These are phyloP conservation scores for Diarsia brunnea DNA, from an alignment of 2,888 invertebrate genomes.

Conservation along the genomic window DNA sequence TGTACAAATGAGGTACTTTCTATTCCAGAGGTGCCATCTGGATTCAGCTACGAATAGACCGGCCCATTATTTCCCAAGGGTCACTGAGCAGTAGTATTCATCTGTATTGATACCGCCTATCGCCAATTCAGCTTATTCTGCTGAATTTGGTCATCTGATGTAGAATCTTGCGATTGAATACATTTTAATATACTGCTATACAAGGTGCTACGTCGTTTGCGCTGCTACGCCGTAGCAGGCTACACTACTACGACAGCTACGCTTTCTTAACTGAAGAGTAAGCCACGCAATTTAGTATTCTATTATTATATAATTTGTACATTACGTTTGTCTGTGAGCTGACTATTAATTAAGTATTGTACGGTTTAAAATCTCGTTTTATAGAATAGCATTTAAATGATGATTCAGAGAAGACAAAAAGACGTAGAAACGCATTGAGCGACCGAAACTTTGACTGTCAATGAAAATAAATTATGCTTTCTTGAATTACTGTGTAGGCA, in stretches of 20 bases:
- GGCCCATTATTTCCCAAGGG: constrained; percentile 59
- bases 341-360: not conserved
- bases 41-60: constrained; percentile 45
- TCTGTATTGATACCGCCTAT: constrained; percentile 59
- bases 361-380: no score
- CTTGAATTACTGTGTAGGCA: not conserved
- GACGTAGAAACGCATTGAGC: not conserved
- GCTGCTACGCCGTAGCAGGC: constrained; percentile 51
- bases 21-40: constrained; percentile 50
- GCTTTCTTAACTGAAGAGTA: not conserved
- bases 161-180: constrained; percentile 24
- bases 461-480: constrained; percentile 1
- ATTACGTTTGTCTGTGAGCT: not conserved
- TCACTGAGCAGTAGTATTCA: constrained; percentile 51
- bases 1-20: constrained; percentile 50
- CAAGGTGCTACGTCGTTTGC: constrained; percentile 2
- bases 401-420: not conserved
- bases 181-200: constrained; percentile 8
- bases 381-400: not conserved
- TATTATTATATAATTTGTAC: not conserved
- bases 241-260: not conserved
- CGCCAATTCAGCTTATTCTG: constrained; percentile 18
- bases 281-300: no score
- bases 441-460: not conserved
- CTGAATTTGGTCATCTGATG: constrained; percentile 7